Evolutionary conservation across 2,888 invertebrate genomes (phyloP).

Genomic region (Hemithea aestivaria): DNA sequence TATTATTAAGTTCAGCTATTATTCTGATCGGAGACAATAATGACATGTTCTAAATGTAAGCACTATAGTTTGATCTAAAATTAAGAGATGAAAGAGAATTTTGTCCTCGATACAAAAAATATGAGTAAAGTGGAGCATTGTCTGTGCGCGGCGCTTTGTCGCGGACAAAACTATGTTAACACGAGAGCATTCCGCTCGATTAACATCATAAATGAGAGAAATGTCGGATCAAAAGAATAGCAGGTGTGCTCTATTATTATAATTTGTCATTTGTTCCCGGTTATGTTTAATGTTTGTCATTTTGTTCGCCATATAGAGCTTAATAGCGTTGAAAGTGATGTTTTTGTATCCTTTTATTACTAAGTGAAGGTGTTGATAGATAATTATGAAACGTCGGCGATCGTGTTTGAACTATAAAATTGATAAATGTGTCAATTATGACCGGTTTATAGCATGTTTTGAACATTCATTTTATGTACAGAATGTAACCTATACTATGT

Average conservation of each 20-base stretch:
- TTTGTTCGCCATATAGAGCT: conserved; percentile 45
- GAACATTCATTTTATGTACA: too few relatives aligned
- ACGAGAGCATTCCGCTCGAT: conserved; percentile 72
- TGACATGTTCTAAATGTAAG: conserved; percentile 73
- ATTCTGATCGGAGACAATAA: conserved; percentile 67
- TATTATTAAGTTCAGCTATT: conserved; percentile 29
- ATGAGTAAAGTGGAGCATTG: conserved; percentile 69
- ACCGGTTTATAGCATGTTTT: conserved; percentile 6
- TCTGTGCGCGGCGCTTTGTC: conserved; percentile 69
- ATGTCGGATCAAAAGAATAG: conserved; percentile 77
- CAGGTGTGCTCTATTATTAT: conserved; percentile 76
- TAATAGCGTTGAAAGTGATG: conserved; percentile 47
- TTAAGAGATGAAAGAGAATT: conserved; percentile 77
- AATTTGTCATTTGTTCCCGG: conserved; percentile 72
- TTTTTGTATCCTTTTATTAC: conserved; percentile 38
- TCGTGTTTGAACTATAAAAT: conserved; percentile 27
- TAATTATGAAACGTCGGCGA: conserved; percentile 30
- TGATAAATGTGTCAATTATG: conserved; percentile 38
- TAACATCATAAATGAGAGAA: conserved; percentile 78
- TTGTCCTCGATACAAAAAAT: conserved; percentile 71
- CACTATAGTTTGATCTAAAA: conserved; percentile 76
- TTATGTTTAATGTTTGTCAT: conserved; percentile 58
- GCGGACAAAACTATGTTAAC: conserved; percentile 66
- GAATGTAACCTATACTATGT: too few relatives aligned
- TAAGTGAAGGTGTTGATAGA: conserved; percentile 36